Conservation (phyloP, 2,888 invertebrate species). For the Cryptops parisi region DNA sequence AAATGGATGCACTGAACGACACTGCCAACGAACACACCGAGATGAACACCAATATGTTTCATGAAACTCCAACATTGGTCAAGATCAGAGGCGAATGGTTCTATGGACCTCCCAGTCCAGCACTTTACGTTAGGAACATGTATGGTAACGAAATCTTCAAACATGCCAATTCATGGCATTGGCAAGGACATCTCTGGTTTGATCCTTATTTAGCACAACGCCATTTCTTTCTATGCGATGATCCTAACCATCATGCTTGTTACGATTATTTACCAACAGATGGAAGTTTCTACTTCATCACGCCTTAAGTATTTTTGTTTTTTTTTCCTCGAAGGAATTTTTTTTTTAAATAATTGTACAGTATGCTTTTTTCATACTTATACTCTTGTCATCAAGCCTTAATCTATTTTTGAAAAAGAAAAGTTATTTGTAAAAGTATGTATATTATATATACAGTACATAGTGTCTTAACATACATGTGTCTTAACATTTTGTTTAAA, state of each 20-base stretch:
- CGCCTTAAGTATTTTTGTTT: too few species aligned
- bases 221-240: conserved; percentile 23
- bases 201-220: conserved; percentile 17
- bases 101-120: conserved; percentile 26
- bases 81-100: conserved; percentile 26
- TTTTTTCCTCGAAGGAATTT: too few species aligned
- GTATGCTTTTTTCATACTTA: too few species aligned
- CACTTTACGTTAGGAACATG: conserved; percentile 25
- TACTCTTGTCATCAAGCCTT: too few species aligned
- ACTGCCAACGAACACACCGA: conserved; percentile 25
- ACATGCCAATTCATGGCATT: conserved; percentile 27
- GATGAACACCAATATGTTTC: conserved; percentile 20
- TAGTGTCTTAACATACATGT: too few species aligned
- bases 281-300: conserved; percentile 21
- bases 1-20: conserved; percentile 21
- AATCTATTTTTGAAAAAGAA: too few species aligned
- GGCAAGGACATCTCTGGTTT: conserved; percentile 23
- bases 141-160: conserved; percentile 26
- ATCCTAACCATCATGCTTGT: conserved; percentile 25
- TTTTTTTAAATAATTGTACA: too few species aligned
- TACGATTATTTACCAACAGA: conserved; percentile 26
- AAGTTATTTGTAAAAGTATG: too few species aligned
- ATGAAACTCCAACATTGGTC: conserved; percentile 23
- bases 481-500: too few species aligned
- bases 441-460: too few species aligned